These are phyloP conservation scores for Cyanocitta stelleri DNA, from an alignment of 2,113 vertebrate species.

Conservation along the genomic window DNA sequence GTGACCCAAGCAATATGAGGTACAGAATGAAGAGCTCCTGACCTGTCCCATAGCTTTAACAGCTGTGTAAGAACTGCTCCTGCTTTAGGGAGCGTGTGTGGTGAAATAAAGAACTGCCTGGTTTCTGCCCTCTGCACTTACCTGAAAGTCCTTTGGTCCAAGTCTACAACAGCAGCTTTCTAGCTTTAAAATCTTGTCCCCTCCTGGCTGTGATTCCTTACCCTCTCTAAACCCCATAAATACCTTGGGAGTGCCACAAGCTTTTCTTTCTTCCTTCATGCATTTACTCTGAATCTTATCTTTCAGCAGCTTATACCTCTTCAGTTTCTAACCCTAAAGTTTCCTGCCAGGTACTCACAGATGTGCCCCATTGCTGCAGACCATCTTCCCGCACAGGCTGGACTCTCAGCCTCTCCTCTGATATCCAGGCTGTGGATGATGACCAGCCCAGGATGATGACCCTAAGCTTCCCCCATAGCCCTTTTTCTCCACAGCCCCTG, in stretches of 20 bases:
- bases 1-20: accelerated
- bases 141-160: background rate
- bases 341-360: background rate
- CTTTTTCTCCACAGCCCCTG: background rate
- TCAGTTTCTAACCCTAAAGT: background rate
- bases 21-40: background rate
- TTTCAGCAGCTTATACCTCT: background rate
- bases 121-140: background rate
- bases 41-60: background rate
- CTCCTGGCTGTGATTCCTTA: background rate
- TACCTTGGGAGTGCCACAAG: background rate
- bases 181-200: background rate
- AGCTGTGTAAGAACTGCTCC: background rate
- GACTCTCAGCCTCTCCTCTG: background rate
- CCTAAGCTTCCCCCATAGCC: background rate
- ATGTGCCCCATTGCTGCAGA: background rate
- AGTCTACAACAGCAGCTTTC: background rate
- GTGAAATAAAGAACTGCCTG: background rate
- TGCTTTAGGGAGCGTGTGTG: background rate
- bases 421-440: background rate
- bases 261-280: background rate
- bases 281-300: background rate
- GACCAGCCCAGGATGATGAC: accelerated
- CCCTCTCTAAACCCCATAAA: background rate
- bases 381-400: background rate